Percentiles rank a stretch among this genome's conserved stretches.
These are phyloP conservation scores for Leptarthrus brevirostris DNA, from an alignment of 2,888 invertebrate genomes.

Conservation along the genomic window DNA sequence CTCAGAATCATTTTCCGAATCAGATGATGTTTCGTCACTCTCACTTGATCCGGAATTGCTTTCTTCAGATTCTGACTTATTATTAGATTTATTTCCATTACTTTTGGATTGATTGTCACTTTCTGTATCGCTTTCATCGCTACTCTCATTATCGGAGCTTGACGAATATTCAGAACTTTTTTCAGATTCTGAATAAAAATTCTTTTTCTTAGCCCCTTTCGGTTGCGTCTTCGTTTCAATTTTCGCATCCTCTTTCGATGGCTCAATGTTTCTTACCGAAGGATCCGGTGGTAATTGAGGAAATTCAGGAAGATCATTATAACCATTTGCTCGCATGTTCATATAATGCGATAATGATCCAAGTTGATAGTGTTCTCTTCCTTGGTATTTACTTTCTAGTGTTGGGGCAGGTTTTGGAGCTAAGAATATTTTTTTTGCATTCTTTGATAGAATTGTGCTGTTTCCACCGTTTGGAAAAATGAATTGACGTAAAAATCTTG, in stretches of 20 bases:
- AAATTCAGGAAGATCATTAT: conserved; percentile 87
- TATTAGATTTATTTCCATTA: conserved; percentile 53
- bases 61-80: conserved; percentile 38
- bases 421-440: conserved; percentile 87
- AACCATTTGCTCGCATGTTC: conserved; percentile 86
- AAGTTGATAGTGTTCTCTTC: conserved; percentile 88
- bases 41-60: conserved; percentile 53
- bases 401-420: conserved; percentile 94
- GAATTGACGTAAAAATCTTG: conserved; percentile 86
- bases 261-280: conserved; percentile 79
- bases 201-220: conserved; percentile 69
- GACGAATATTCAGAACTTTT: conserved; percentile 63
- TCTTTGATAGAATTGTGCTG: conserved; percentile 71
- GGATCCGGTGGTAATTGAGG: conserved; percentile 82
- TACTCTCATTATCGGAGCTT: conserved; percentile 55
- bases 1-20: conserved; percentile 2
- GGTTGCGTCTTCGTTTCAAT: conserved; percentile 58
- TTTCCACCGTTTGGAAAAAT: conserved; percentile 72
- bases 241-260: conserved; percentile 60
- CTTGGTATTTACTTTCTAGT: conserved; percentile 85
- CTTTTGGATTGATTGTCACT: conserved; percentile 58
- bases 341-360: conserved; percentile 96
- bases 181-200: conserved; percentile 71
- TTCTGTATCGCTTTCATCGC: conserved; percentile 56
- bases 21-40: conserved; percentile 6